These are phyloP conservation scores for Dasypolia templi DNA, from an alignment of 2,888 invertebrate species.

Conservation along the genomic window DNA sequence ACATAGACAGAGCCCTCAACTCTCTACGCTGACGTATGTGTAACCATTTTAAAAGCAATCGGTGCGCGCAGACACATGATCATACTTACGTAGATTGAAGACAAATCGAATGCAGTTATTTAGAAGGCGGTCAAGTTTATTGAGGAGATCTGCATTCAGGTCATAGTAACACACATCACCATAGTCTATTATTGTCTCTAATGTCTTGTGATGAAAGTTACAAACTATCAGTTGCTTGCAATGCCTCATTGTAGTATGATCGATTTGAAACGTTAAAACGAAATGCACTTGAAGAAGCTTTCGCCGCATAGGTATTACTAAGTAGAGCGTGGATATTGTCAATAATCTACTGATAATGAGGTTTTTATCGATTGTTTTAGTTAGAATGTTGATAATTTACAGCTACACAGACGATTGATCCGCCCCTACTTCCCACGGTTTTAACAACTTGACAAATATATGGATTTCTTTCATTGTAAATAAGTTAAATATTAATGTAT, in stretches of 20 bases:
- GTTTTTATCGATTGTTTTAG: constrained; percentile 11
- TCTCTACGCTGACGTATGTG: too few relatives aligned
- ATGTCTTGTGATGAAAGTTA: not conserved
- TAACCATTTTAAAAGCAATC: too few relatives aligned
- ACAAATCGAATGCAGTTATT: too few relatives aligned
- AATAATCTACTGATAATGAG: constrained; percentile 1
- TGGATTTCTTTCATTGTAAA: too few relatives aligned
- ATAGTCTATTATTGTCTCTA: too few relatives aligned
- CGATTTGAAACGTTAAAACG: not conserved
- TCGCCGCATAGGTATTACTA: constrained; percentile 7
- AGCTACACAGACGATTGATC: not conserved
- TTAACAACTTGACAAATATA: not conserved
- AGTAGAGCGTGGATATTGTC: constrained; percentile 1
- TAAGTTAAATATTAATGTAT: too few relatives aligned
- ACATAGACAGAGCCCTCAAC: too few relatives aligned
- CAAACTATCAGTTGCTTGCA: not conserved
- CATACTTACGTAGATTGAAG: too few relatives aligned
- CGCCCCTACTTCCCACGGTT: not conserved
- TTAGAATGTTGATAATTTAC: not conserved
- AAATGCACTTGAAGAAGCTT: constrained; percentile 1
- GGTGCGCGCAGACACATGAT: too few relatives aligned
- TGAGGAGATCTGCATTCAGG: too few relatives aligned
- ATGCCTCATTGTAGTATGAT: not conserved
- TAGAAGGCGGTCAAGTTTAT: too few relatives aligned
- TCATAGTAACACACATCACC: too few relatives aligned